phyloP scores from a whole-genome alignment of 2,797 vertebrate genomes.

The Siniperca undulata region DNA sequence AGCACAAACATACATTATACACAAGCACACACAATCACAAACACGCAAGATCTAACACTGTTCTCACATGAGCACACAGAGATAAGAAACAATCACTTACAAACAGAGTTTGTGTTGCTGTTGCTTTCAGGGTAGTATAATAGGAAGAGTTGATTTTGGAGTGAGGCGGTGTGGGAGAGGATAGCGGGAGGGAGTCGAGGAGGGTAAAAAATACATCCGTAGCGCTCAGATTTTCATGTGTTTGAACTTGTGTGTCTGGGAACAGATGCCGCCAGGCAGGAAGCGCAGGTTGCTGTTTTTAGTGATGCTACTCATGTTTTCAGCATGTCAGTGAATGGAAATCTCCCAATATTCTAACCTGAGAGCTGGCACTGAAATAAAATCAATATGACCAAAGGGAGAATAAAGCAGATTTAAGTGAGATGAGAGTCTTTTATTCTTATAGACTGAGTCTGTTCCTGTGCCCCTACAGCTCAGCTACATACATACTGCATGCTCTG shows the following conservation, averaged over 20 bases:
- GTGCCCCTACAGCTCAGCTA: background rate
- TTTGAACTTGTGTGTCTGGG: conserved; percentile 57
- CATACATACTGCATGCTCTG: background rate
- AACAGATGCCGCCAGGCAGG: conserved; percentile 56
- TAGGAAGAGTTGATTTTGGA: conserved; percentile 48
- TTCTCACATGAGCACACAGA: conserved; percentile 32
- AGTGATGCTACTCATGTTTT: conserved; percentile 63
- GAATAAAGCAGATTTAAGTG: conserved; percentile 56
- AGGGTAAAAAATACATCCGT: conserved; percentile 38
- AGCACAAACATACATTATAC: conserved; percentile 35
- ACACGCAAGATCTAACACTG: conserved; percentile 31
- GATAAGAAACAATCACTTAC: conserved; percentile 44
- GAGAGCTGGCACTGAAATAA: conserved; percentile 50
- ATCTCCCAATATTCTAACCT: conserved; percentile 52
- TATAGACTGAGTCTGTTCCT: conserved; percentile 26
- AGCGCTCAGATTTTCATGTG: conserved; percentile 41
- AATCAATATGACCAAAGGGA: conserved; percentile 68
- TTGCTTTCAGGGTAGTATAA: conserved; percentile 40
- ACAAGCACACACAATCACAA: conserved; percentile 18
- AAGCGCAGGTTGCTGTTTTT: conserved; percentile 55
- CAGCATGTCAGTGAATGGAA: conserved; percentile 48
- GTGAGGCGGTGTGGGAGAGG: conserved; percentile 24
- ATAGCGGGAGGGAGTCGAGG: conserved; percentile 4
- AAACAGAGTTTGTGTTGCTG: conserved; percentile 38
- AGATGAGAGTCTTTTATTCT: conserved; percentile 55